Evolutionary conservation across 1,140 invertebrate species (phyloP).

Genomic region (Palaemon carinicauda): DNA sequence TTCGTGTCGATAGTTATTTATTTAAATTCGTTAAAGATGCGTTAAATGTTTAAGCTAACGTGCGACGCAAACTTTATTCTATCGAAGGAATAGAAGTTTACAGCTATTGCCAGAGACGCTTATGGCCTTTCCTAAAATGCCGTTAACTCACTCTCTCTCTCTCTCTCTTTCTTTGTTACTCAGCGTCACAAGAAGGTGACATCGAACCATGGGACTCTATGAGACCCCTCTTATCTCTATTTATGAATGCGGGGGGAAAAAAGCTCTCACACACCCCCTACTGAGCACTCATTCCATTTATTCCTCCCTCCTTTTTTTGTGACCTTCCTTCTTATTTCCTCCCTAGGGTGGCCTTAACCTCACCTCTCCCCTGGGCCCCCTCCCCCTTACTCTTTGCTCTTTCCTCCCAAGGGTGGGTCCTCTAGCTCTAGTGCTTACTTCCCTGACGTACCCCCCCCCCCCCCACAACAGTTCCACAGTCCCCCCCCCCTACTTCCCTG

Average conservation of each 20-base stretch:
- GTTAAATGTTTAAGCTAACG: no score
- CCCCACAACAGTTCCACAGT: neutral
- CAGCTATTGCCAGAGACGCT: no score
- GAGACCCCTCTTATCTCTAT: neutral
- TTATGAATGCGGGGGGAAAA: constrained; percentile 16
- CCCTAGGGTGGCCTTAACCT: neutral
- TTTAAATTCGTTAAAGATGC: no score
- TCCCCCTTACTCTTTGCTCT: neutral
- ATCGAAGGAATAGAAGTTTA: no score
- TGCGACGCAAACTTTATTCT: no score
- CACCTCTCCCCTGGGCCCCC: neutral
- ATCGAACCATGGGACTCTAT: no score
- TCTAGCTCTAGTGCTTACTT: neutral
- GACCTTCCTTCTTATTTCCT: neutral
- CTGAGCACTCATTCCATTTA: constrained; percentile 31
- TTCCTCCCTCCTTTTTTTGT: neutral
- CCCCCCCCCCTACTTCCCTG: neutral
- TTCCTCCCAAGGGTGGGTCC: neutral
- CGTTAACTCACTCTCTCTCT: neutral
- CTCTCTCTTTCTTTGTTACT: neutral
- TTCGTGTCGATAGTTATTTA: no score
- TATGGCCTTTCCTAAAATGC: no score
- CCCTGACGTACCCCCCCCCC: neutral
- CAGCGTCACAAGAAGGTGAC: no score
- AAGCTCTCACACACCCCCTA: neutral